A percentile compares a stretch with the other conserved stretches of the same genome.
phyloP scores from a whole-genome alignment of 23 tunicate species.

The Styela clava region DNA sequence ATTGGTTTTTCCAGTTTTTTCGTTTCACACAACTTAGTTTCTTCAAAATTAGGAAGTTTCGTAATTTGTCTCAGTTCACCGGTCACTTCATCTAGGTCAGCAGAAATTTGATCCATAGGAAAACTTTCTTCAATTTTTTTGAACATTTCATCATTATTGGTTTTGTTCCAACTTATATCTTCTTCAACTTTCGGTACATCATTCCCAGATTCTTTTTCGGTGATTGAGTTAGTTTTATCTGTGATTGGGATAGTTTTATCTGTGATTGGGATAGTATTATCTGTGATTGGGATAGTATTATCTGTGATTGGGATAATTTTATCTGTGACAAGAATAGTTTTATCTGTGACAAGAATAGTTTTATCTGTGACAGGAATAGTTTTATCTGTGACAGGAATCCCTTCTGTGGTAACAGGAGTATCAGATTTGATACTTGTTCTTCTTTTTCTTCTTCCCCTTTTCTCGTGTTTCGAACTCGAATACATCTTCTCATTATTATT shows the following conservation, averaged over 20 bases:
- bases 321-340: neutral
- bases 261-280: neutral
- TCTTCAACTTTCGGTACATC: neutral
- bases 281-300: neutral
- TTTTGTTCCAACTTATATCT: neutral
- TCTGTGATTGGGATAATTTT: neutral
- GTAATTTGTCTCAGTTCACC: neutral
- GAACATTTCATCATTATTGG: neutral
- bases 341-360: neutral
- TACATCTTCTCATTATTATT: neutral
- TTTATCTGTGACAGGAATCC: neutral
- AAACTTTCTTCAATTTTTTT: neutral
- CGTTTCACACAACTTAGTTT: neutral
- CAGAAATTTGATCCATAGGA: neutral
- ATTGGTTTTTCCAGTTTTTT: neutral
- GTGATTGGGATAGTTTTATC: neutral
- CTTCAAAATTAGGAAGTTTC: neutral
- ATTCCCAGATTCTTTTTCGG: neutral
- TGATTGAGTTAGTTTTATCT: neutral
- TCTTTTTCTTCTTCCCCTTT: neutral
- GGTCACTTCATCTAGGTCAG: neutral
- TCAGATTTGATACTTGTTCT: neutral
- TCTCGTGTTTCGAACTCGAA: constrained; percentile 26
- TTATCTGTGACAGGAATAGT: neutral
- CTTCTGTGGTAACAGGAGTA: neutral